Percentiles rank a stretch among this genome's conserved stretches.
Conservation (phyloP, 1,140 invertebrate species). For the Apocrypta bakeri region DNA sequence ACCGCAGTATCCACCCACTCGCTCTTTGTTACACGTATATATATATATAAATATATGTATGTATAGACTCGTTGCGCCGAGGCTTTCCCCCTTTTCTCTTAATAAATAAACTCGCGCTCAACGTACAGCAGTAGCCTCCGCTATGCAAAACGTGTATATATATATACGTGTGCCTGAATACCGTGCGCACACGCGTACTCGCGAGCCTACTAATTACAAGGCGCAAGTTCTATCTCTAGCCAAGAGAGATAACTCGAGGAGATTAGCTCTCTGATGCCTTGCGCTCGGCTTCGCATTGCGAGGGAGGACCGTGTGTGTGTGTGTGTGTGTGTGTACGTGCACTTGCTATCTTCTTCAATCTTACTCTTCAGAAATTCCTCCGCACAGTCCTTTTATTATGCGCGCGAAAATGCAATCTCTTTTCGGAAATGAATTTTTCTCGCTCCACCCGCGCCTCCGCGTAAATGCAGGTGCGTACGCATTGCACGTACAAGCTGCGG, state of each 20-base stretch:
- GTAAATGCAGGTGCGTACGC: neutral
- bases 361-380: slow-evolving; percentile 4
- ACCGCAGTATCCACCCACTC: slow-evolving; percentile 10
- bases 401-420: slow-evolving; percentile 30
- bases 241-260: neutral
- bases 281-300: neutral
- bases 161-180: neutral
- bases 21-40: too few relatives aligned
- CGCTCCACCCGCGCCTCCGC: neutral
- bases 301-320: neutral
- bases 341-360: slow-evolving; percentile 17
- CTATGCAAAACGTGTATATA: slow-evolving; percentile 6
- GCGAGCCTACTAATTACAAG: slow-evolving; percentile 45
- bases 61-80: neutral
- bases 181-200: neutral
- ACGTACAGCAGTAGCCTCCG: neutral
- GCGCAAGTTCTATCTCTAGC: neutral
- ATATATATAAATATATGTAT: too few relatives aligned
- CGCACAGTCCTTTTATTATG: neutral
- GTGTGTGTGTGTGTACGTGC: too few relatives aligned
- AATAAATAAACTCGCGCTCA: slow-evolving; percentile 10
- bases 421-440: slow-evolving; percentile 19
- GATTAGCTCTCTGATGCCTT: slow-evolving; percentile 9
- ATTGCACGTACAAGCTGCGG: neutral
- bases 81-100: slow-evolving; percentile 25